Evolutionary conservation across 2,888 invertebrate genomes (phyloP), one percentile per base, ranked within the genome.

Genomic region (Dynastes grantii): DNA sequence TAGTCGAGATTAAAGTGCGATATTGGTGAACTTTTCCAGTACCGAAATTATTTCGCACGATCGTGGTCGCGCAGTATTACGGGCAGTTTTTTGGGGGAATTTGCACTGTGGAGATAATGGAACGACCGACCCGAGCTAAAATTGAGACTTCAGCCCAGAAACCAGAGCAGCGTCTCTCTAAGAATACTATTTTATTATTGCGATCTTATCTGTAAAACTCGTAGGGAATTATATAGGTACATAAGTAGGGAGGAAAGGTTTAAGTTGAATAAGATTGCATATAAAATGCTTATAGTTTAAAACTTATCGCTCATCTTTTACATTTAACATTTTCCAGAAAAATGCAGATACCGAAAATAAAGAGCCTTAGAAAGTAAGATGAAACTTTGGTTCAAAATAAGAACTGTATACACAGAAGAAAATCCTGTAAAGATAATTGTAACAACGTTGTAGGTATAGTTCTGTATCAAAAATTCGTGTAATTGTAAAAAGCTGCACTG

Each of bases 1-100:
- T 77, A 55, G 65, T 49, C 68, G 77, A 80, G 80, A 80, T 80
- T 80, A 80, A 73, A 65, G 71, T 71, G 76, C 76, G 78, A 78
- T 80, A 78, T 75, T 75, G 75, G 64, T 63, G 61, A 77, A 68
- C 80, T 68, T 67, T 68, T 78, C 67, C 77, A 76, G 68, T 70
- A 77, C 77, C 78, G 63, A 71, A 78, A 78, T 78, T 73, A 78
- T 78, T 71, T 78, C 71, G 64, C 78, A 73, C 40, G 61, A 75
- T 71, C 63, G 73, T 71, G 70, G 73, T 63, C 49, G 53, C 53
- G 45, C 45, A 51, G 73, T 51, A 64, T 63, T 64, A 73, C 29
- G 45, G 37, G 55, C 13, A 58, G 53, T 76, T 76, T 67, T 67
- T 67, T 76, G 68, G 68, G 53, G 58, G 73, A 75, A 68, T 76